Conservation (phyloP, 2,797 vertebrate genomes). For the Labeo calbasu region DNA sequence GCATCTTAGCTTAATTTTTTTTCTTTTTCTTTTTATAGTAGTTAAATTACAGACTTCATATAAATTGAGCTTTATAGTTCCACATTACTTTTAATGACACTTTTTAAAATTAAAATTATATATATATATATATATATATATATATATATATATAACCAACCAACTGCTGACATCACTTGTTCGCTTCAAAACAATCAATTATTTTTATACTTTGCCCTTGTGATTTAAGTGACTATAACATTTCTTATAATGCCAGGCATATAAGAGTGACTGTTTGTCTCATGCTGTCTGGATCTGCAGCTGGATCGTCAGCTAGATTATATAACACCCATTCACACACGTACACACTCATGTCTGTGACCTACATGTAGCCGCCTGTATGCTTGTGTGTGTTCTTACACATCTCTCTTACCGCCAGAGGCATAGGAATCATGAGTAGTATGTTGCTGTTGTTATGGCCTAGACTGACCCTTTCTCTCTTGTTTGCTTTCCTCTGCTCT, state of each 20-base stretch:
- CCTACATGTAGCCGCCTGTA: conserved; percentile 25
- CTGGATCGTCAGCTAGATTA: conserved; percentile 8
- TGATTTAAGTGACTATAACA: not conserved
- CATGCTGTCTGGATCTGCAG: conserved; percentile 17
- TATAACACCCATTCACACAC: conserved; percentile 27
- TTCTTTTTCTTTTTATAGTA: too few species aligned
- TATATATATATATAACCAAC: not conserved
- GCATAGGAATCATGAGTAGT: conserved; percentile 35
- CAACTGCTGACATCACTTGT: not conserved
- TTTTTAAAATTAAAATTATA: too few species aligned
- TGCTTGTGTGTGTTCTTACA: conserved; percentile 11
- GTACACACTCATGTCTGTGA: conserved; percentile 27
- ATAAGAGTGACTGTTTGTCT: conserved; percentile 19
- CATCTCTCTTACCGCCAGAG: conserved; percentile 22
- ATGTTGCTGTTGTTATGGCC: conserved; percentile 19
- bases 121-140: too few species aligned
- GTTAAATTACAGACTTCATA: too few species aligned
- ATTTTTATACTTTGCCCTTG: not conserved
- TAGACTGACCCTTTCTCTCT: conserved; percentile 35
- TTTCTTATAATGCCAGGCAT: not conserved
- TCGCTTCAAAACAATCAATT: not conserved
- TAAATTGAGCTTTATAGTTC: too few species aligned
- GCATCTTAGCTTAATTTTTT: too few species aligned
- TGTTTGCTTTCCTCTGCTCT: not conserved
- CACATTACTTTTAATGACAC: too few species aligned